Base-by-base conservation (phyloP, 1,140 invertebrate genomes). In the Drosophila baimaii region DNA sequence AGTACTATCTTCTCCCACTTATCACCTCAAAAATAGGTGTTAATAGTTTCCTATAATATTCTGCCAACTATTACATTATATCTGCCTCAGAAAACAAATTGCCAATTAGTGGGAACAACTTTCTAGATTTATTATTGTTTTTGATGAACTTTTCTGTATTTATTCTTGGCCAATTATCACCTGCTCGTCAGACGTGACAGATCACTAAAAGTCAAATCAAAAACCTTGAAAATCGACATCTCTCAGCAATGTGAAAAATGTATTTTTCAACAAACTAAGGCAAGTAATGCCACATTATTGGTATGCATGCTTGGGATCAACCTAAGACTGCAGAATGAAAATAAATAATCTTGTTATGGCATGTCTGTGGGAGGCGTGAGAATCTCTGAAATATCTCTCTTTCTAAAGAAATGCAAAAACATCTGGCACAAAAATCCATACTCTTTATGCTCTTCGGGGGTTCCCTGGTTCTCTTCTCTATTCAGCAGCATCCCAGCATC, bases 181-280 rank as follows among this genome's bases (percentile, higher is more conserved):
- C 41, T 57, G 27, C 43, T 41, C 39, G 52, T 19, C 33, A 70
- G 21, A 47, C 65, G 68, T 71, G 68, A 71, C 65, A 71, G 43
- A 58, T 58, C 68, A 13, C 66, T 71, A 33, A 41, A 55, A 49
- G 43, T 23, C 13, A 29, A 27, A 49, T 49, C 13, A 17, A 31
- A 15, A 71, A 71, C 68, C 68, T 71, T 71, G 68, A 71, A 49
- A 43, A 71, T 57, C 29, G 17, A 37, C 35, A 68, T 19, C 19
- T 56, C 25, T 37, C 9, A 12, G 23, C 29, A 19, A 71, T 57
- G 41, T 25, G 2, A 35, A 33, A 66, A 8, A 52, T 52, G 46
- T 12, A n/a, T n/a, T n/a, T 10, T 33, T 37, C 33, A 4, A 3
- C 3, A 5, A n/a, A n/a, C 23, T 31, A 15, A 61, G 23, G 17